Evolutionary conservation across 92 coral and sea anemone species (phyloP), one percentile per base, ranked within the genome.

Genomic region (Heteractis magnifica): DNA sequence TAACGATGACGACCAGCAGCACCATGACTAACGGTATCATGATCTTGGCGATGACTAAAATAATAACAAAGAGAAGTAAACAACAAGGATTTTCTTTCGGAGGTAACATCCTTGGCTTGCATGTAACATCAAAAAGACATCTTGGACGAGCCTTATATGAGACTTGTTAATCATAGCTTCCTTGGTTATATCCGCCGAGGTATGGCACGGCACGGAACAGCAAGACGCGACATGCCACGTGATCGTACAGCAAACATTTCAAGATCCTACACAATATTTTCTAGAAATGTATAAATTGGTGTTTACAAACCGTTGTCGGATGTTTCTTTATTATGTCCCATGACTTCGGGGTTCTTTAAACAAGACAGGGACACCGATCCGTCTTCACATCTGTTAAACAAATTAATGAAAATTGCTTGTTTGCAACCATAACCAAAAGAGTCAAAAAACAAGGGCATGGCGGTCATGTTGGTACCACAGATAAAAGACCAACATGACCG

Each of bases 1-100:
- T 62, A 19, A 90, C 91, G 68, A 92, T n/a, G 23, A 92, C 53
- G 70, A 92, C 83, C 56, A 95, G 72, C 10, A 73, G 51, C 5
- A 78, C 95, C 92, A 94, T 92, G 72, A 90, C 98, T 18, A 90
- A 79, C 2, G 98, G 98, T 1, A 95, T 89, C 8, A 92, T 72
- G 13, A 93, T 90, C 88, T 88, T 85, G 18, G 97, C 85, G 4
- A 85, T 65, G 64, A 80, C 94, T 83, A 86, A 68, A 21, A 68
- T 21, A 21, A 68, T 68, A 26, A 68, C 14, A 65, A 6, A n/a
- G 5, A 23, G 0, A 23, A 26, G 73, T 68, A 20, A 68, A 26
- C 14, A 23, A 68, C 44, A 68, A 26, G 34, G 10, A 62, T 62
- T 18, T 8, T 0, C 70, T 18, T 62, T 5, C 44, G 44, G 44